These are phyloP conservation scores for Drosophila pseudoananassae DNA, from an alignment of 1,140 invertebrate species.

Conservation along the genomic window DNA sequence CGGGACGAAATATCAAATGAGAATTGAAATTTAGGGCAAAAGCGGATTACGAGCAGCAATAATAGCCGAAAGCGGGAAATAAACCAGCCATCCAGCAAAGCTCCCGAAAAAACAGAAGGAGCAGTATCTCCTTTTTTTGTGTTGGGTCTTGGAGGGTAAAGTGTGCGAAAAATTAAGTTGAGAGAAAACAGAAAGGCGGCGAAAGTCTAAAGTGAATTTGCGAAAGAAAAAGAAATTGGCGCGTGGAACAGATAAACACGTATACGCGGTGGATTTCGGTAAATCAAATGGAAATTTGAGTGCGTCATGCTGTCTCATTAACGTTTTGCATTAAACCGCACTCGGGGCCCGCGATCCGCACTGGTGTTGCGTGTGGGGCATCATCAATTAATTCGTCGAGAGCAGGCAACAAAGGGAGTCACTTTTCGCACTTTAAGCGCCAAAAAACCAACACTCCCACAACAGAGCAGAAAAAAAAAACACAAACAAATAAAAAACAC, in stretches of 20 bases:
- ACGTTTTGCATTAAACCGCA: conserved; percentile 10
- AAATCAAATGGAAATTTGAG: conserved; percentile 69
- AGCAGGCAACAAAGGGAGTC: conserved; percentile 26
- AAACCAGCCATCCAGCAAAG: conserved; percentile 5
- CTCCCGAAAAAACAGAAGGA: neutral
- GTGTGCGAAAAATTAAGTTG: conserved; percentile 28
- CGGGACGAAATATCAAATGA: conserved; percentile 47
- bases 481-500: conserved; percentile 4
- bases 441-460: conserved; percentile 33
- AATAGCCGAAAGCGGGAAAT: conserved; percentile 47
- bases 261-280: conserved; percentile 4
- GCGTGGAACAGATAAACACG: conserved; percentile 38
- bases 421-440: conserved; percentile 68
- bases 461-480: conserved; percentile 4
- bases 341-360: neutral
- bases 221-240: conserved; percentile 47
- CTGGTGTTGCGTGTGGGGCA: conserved; percentile 50
- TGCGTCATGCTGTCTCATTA: conserved; percentile 69
- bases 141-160: conserved; percentile 9
- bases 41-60: conserved; percentile 68
- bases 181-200: conserved; percentile 16
- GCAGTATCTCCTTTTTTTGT: conserved; percentile 20
- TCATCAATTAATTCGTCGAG: conserved; percentile 67
- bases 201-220: conserved; percentile 62
- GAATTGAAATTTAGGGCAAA: conserved; percentile 77